Conservation (phyloP, 2,888 invertebrate genomes). For the Andrena fulva region DNA sequence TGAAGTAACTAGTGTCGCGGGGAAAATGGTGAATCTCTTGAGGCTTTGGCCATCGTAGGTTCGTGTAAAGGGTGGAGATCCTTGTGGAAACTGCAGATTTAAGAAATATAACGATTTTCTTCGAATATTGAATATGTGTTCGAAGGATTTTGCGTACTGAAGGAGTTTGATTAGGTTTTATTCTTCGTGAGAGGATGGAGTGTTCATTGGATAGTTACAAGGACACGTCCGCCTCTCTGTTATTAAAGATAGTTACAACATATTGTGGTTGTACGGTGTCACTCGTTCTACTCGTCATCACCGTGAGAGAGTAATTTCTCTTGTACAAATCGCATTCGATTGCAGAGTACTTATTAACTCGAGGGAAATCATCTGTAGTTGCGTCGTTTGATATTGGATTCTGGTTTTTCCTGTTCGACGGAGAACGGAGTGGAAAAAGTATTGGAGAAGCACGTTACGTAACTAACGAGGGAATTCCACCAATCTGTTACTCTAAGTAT, state of each 20-base stretch:
- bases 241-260: constrained; percentile 4
- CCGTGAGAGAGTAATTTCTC: constrained; percentile 19
- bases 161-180: neutral
- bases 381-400: neutral
- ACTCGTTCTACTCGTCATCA: neutral
- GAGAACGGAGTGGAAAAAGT: constrained; percentile 24
- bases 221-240: neutral
- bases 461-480: constrained; percentile 26
- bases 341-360: constrained; percentile 28
- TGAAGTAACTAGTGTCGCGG: neutral
- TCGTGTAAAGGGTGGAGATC: neutral
- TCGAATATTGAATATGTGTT: no score
- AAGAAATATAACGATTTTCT: no score
- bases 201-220: neutral
- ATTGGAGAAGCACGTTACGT: constrained; percentile 32
- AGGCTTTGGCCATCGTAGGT: neutral
- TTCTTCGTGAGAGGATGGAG: neutral
- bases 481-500: constrained; percentile 4
- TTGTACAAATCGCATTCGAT: constrained; percentile 1
- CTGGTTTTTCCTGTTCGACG: constrained; percentile 23
- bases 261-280: constrained; percentile 4
- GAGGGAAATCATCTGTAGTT: neutral
- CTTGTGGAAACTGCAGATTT: no score
- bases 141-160: neutral
- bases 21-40: neutral